Evolutionary conservation across 2,113 vertebrate species (phyloP).

Genomic region (Atrichornis clamosus): DNA sequence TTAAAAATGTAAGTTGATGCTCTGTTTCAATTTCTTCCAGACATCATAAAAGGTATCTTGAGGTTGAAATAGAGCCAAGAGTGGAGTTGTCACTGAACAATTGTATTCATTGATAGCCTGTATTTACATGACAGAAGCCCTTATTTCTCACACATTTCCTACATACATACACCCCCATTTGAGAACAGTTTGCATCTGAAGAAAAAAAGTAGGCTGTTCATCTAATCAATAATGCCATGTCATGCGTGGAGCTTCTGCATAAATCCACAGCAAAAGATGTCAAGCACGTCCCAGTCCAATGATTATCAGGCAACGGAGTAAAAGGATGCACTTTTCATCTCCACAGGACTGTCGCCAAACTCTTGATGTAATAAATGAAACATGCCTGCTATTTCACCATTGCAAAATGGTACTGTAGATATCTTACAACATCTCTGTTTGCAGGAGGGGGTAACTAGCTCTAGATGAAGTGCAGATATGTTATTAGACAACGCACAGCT

Average conservation of each 20-base stretch:
- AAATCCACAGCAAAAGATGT: slow-evolving; percentile 51
- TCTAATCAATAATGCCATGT: slow-evolving; percentile 47
- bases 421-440: slow-evolving; percentile 63
- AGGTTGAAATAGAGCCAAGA: background rate
- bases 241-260: slow-evolving; percentile 32
- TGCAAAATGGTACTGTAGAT: slow-evolving; percentile 59
- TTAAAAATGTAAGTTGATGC: slow-evolving; percentile 26
- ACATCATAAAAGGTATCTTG: background rate
- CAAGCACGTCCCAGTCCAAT: slow-evolving; percentile 19
- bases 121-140: background rate
- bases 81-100: background rate
- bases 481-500: slow-evolving; percentile 72
- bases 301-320: slow-evolving; percentile 49
- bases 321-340: slow-evolving; percentile 68
- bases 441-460: slow-evolving; percentile 58
- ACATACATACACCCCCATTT: background rate
- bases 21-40: background rate
- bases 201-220: background rate
- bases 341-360: slow-evolving; percentile 48
- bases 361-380: slow-evolving; percentile 65
- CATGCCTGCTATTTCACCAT: slow-evolving; percentile 52
- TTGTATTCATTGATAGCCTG: background rate
- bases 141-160: background rate
- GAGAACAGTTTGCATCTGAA: background rate
- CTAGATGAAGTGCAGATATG: slow-evolving; percentile 66